phyloP scores from a whole-genome alignment of 2,797 vertebrate species.

The Lepilemur septentrionalis region DNA sequence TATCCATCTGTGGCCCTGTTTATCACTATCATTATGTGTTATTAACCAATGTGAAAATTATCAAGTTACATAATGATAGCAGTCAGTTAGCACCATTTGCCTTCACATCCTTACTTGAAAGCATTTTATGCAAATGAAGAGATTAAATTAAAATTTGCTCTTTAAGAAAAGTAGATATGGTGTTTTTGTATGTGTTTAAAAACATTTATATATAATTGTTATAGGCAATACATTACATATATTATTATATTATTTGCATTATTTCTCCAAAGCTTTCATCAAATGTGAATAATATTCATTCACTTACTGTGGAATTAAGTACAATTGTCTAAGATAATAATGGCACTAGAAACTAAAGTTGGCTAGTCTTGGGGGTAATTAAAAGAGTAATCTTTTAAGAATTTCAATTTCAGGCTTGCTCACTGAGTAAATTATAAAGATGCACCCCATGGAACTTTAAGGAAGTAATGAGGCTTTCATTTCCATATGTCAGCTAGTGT shows the following conservation, averaged over 20 bases:
- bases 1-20: slow-evolving; percentile 55
- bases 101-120: slow-evolving; percentile 14
- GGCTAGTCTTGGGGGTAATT: slow-evolving; percentile 63
- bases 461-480: slow-evolving; percentile 68
- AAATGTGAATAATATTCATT: slow-evolving; percentile 46
- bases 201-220: slow-evolving; percentile 7
- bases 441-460: slow-evolving; percentile 53
- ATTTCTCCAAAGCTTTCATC: slow-evolving; percentile 40
- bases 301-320: slow-evolving; percentile 47
- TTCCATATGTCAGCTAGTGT: slow-evolving; percentile 67
- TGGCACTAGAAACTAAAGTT: slow-evolving; percentile 56
- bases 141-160: slow-evolving; percentile 6
- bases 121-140: background rate
- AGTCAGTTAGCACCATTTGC: slow-evolving; percentile 19
- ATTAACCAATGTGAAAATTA: slow-evolving; percentile 74
- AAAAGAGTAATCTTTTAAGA: slow-evolving; percentile 60
- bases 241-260: slow-evolving; percentile 34
- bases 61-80: slow-evolving; percentile 51
- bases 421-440: slow-evolving; percentile 62
- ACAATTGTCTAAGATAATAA: slow-evolving; percentile 54
- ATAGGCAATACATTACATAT: background rate
- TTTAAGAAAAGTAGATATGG: background rate
- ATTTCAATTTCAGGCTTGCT: slow-evolving; percentile 71
- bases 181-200: background rate
- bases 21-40: slow-evolving; percentile 50